Percentiles rank a stretch among this genome's conserved stretches.
Evolutionary conservation across 2,888 invertebrate genomes (phyloP).

Genomic region (Eurois occulta): DNA sequence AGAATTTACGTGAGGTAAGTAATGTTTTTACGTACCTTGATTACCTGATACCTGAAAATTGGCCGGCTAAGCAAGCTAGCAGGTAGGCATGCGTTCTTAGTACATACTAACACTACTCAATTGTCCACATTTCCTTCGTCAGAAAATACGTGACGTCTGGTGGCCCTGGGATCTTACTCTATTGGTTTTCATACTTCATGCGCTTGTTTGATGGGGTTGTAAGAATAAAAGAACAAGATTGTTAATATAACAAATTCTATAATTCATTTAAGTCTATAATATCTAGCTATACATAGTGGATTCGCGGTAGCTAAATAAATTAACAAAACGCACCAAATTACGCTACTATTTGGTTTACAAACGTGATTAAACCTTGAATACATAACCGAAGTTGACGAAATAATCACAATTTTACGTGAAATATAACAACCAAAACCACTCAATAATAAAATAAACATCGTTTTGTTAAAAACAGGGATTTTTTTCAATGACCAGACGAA

Average conservation of each 20-base stretch:
- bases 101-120: no score
- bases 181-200: not conserved
- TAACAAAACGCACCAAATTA: slow-evolving; percentile 74
- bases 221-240: slow-evolving; percentile 73
- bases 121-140: no score
- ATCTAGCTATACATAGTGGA: slow-evolving; percentile 77
- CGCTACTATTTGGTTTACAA: slow-evolving; percentile 77
- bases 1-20: no score
- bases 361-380: slow-evolving; percentile 53
- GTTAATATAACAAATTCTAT: slow-evolving; percentile 87
- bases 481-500: slow-evolving; percentile 17
- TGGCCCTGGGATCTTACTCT: no score
- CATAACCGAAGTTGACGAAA: slow-evolving; percentile 33
- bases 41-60: no score
- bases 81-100: no score
- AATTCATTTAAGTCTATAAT: slow-evolving; percentile 74
- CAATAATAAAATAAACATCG: slow-evolving; percentile 14
- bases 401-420: slow-evolving; percentile 20
- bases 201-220: not conserved
- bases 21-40: no score
- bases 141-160: no score
- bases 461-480: not conserved
- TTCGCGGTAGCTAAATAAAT: slow-evolving; percentile 74
- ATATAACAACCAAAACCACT: slow-evolving; percentile 35
- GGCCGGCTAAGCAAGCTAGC: no score